A percentile compares a stretch with the other conserved stretches of the same genome.
These are phyloP conservation scores for Propithecus deckenii DNA, from an alignment of 2,797 vertebrate genomes.

Conservation along the genomic window DNA sequence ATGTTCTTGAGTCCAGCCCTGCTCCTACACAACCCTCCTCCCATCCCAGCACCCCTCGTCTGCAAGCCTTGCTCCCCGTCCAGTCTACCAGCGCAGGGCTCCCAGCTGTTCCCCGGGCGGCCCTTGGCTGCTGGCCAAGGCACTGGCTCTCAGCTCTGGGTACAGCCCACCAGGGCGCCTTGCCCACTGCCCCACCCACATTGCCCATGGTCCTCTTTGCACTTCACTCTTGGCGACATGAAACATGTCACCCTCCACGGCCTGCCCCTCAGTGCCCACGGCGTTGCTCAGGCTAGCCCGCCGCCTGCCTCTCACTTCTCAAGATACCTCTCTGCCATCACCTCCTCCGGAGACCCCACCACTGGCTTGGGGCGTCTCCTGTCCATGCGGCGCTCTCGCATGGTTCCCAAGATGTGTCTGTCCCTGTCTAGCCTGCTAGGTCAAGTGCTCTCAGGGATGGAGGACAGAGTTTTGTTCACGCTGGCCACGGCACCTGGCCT, in stretches of 20 bases:
- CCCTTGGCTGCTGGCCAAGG: no score
- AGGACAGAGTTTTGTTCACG: neutral
- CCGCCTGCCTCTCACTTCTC: neutral
- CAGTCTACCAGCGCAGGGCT: neutral
- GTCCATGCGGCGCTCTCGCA: accelerated
- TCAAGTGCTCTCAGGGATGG: accelerated
- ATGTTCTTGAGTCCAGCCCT: neutral
- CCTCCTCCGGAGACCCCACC: neutral
- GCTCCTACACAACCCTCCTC: neutral
- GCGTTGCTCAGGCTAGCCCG: no score
- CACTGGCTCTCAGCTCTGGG: neutral
- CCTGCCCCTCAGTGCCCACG: neutral
- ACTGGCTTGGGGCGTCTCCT: neutral
- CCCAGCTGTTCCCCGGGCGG: neutral
- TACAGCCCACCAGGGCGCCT: neutral
- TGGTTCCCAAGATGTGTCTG: accelerated
- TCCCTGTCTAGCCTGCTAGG: neutral
- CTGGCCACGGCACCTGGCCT: neutral
- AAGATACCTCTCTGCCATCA: neutral
- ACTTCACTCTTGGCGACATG: neutral
- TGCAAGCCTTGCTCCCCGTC: neutral
- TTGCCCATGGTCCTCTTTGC: neutral
- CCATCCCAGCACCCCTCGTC: neutral
- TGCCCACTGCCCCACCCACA: no score
- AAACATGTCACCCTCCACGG: accelerated